Evolutionary conservation across 2,113 vertebrate species (phyloP).

Genomic region (Petaurus breviceps): DNA sequence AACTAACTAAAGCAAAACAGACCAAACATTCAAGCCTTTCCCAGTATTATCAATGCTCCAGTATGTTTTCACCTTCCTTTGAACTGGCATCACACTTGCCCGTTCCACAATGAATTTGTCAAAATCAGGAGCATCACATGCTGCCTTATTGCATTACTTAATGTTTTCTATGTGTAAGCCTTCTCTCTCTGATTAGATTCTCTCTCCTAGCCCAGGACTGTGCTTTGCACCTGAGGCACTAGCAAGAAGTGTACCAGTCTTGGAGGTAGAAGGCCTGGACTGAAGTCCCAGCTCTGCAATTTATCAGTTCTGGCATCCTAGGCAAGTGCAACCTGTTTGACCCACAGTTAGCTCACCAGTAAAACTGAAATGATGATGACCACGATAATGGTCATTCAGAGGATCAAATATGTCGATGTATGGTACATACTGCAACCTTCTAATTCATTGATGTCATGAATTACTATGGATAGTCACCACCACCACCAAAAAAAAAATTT

Average conservation of each 20-base stretch:
- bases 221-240: background rate
- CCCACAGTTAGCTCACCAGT: background rate
- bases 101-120: background rate
- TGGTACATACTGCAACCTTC: background rate
- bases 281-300: background rate
- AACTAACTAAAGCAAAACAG: background rate
- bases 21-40: background rate
- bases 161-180: background rate
- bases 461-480: background rate
- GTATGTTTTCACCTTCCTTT: background rate
- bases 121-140: background rate
- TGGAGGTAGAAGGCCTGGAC: background rate
- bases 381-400: background rate
- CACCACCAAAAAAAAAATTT: background rate
- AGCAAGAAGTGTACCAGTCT: background rate
- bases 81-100: background rate
- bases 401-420: background rate
- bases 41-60: background rate
- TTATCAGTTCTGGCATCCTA: background rate
- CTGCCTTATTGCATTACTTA: background rate
- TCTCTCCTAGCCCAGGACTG: background rate
- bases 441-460: background rate
- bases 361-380: background rate
- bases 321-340: background rate
- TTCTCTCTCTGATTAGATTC: background rate